Evolutionary conservation across 2,888 invertebrate species (phyloP).

Genomic region (Folsomia manolachei): DNA sequence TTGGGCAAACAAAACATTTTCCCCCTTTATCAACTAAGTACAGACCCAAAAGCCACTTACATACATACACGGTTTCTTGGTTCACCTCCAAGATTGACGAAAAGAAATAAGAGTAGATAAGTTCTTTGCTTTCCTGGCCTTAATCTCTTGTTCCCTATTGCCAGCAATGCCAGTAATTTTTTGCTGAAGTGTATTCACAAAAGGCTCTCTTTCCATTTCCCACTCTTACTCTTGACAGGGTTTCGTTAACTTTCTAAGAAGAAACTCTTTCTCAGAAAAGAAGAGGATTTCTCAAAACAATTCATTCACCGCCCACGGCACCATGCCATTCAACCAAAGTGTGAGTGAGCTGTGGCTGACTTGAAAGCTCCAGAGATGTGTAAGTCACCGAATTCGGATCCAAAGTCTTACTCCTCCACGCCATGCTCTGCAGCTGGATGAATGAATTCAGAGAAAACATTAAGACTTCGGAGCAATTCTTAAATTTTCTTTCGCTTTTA

Average conservation of each 20-base stretch:
- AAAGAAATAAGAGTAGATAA: background rate
- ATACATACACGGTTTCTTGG: conserved; percentile 11
- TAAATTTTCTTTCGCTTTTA: too few relatives aligned
- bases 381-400: too few relatives aligned
- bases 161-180: conserved; percentile 9
- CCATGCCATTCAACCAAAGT: too few relatives aligned
- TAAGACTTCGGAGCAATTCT: too few relatives aligned
- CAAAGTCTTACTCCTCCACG: too few relatives aligned
- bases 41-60: too few relatives aligned
- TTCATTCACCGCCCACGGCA: background rate
- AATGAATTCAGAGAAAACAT: background rate
- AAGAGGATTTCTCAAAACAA: background rate
- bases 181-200: background rate
- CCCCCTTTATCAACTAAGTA: too few relatives aligned
- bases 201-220: background rate
- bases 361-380: too few relatives aligned
- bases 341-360: too few relatives aligned
- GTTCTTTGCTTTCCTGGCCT: background rate
- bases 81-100: conserved; percentile 11
- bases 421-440: too few relatives aligned
- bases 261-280: background rate
- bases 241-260: too few relatives aligned
- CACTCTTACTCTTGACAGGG: background rate
- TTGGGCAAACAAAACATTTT: background rate
- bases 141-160: conserved; percentile 14